Percentiles rank a stretch among this genome's conserved stretches.
Evolutionary conservation across 2,113 vertebrate species (phyloP).

Genomic region (Engystomops pustulosus): DNA sequence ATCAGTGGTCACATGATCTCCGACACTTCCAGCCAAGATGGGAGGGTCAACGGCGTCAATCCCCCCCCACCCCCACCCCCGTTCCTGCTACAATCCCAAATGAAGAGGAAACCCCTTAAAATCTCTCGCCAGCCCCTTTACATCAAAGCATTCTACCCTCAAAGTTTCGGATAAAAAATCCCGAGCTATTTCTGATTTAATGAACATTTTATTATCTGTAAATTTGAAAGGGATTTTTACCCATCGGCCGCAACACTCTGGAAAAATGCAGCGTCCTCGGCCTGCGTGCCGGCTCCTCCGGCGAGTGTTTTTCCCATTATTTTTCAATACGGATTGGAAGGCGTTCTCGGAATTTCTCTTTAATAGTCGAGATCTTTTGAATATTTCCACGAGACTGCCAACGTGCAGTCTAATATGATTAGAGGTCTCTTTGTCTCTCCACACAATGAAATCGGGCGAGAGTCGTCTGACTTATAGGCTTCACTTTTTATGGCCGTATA

Average conservation of each 20-base stretch:
- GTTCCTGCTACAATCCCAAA: too few relatives aligned
- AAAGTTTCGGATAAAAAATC: too few relatives aligned
- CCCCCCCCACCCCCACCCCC: too few relatives aligned
- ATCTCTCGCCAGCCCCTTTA: too few relatives aligned
- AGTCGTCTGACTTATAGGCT: constrained; percentile 65
- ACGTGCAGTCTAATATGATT: constrained; percentile 59
- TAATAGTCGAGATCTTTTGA: constrained; percentile 60
- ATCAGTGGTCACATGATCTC: too few relatives aligned
- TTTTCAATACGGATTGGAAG: constrained; percentile 68
- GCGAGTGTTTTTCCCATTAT: constrained; percentile 68
- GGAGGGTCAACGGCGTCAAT: too few relatives aligned
- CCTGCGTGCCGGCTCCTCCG: constrained; percentile 64
- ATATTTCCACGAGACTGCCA: constrained; percentile 61
- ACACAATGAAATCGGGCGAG: constrained; percentile 64
- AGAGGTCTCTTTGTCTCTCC: constrained; percentile 61
- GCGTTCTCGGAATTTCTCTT: constrained; percentile 64
- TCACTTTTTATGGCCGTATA: constrained; percentile 74
- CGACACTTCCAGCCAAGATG: too few relatives aligned
- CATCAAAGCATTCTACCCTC: too few relatives aligned
- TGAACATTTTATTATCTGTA: background rate
- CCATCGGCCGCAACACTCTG: background rate
- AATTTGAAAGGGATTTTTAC: background rate
- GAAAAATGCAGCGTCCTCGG: constrained; percentile 58
- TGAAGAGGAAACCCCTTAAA: too few relatives aligned
- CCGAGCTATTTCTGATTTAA: background rate